phyloP scores from a whole-genome alignment of 2,113 vertebrate species.

The Grammomys surdaster region DNA sequence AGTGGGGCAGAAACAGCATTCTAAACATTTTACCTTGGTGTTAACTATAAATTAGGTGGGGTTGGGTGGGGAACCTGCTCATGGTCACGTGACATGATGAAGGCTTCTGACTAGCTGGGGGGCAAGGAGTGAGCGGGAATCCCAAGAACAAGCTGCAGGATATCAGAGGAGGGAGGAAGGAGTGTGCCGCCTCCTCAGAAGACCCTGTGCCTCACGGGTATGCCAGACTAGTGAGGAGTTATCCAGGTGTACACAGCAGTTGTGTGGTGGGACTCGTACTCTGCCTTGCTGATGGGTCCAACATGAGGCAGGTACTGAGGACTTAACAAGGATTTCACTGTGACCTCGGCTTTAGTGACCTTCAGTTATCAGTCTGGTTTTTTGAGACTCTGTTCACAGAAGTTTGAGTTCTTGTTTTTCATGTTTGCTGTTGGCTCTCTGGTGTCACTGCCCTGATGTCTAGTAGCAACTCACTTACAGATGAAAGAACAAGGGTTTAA shows the following conservation, averaged over 20 bases:
- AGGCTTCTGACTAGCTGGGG: background rate
- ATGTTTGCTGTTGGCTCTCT: background rate
- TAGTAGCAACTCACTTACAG: background rate
- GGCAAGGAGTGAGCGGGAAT: background rate
- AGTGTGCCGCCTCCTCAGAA: background rate
- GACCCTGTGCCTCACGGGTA: background rate
- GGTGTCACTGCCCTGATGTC: background rate
- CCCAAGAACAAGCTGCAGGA: background rate
- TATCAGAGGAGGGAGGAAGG: background rate
- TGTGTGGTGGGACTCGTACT: background rate
- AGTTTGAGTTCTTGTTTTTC: constrained; percentile 5
- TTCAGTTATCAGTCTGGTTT: background rate
- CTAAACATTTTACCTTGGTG: constrained; percentile 21
- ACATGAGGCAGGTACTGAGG: background rate
- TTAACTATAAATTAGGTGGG: background rate
- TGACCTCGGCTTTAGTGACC: background rate
- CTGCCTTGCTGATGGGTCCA: background rate
- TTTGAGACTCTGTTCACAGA: background rate
- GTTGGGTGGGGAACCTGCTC: background rate
- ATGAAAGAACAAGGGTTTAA: background rate
- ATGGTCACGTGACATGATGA: background rate
- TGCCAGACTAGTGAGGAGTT: background rate
- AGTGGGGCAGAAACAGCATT: background rate
- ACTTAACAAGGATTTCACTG: background rate
- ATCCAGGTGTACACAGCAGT: background rate